These are phyloP conservation scores for Antheraea yamamai DNA, from an alignment of 2,888 invertebrate species.

Conservation along the genomic window DNA sequence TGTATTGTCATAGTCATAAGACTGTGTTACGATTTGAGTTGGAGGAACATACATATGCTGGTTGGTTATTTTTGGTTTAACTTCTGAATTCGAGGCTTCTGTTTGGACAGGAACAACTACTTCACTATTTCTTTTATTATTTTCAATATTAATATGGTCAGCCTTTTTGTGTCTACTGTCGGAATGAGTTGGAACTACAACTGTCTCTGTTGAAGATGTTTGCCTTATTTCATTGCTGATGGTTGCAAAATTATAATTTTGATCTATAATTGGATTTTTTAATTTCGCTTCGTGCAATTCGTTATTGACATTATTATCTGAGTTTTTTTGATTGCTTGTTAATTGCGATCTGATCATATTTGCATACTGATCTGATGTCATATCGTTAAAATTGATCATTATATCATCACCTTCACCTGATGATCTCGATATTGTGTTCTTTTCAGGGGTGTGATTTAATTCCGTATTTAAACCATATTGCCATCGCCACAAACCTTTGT, in stretches of 20 bases:
- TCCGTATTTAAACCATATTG: constrained; percentile 69
- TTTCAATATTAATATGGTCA: constrained; percentile 21
- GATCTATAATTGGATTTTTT: constrained; percentile 25
- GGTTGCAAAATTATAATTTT: constrained; percentile 18
- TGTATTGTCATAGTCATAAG: constrained; percentile 57
- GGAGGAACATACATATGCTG: constrained; percentile 53
- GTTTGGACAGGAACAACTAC: constrained; percentile 19
- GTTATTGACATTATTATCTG: background rate
- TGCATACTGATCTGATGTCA: constrained; percentile 71
- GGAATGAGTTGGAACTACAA: constrained; percentile 20
- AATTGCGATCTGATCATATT: constrained; percentile 64
- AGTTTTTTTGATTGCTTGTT: constrained; percentile 26
- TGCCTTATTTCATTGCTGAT: constrained; percentile 21
- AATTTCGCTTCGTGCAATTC: constrained; percentile 21
- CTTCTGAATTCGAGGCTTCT: constrained; percentile 26
- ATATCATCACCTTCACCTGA: constrained; percentile 67
- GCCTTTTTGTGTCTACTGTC: constrained; percentile 25
- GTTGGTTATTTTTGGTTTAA: constrained; percentile 51
- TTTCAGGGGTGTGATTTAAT: constrained; percentile 54
- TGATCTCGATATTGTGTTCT: constrained; percentile 72
- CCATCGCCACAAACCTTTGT: constrained; percentile 74
- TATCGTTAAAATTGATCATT: constrained; percentile 71
- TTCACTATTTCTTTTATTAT: background rate
- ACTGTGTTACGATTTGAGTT: constrained; percentile 57
- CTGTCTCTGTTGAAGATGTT: constrained; percentile 26